phyloP scores from a whole-genome alignment of 2,888 invertebrate genomes.

The Trachelus tabidus region DNA sequence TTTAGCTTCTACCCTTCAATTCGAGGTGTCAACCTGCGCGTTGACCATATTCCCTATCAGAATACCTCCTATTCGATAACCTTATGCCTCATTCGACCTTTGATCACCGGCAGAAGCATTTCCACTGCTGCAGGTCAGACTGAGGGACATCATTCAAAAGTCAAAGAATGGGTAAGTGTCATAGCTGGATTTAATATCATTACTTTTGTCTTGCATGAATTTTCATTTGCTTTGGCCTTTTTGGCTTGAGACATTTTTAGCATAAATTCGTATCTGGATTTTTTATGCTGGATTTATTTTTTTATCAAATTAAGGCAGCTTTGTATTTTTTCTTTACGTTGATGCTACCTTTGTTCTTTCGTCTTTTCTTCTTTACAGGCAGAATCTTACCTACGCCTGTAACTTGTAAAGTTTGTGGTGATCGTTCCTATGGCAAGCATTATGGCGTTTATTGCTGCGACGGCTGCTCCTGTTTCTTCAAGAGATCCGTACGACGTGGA shows the following conservation, averaged over 20 bases:
- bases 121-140: too few species aligned
- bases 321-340: background rate
- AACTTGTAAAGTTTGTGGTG: slow-evolving; percentile 83
- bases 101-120: background rate
- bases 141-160: too few species aligned
- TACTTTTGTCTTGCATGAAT: background rate
- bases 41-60: too few species aligned
- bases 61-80: too few species aligned
- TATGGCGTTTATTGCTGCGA: slow-evolving; percentile 89
- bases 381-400: slow-evolving; percentile 75
- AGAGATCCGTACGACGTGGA: slow-evolving; percentile 81
- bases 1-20: slow-evolving; percentile 22
- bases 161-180: too few species aligned
- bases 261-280: background rate
- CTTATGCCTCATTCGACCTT: background rate
- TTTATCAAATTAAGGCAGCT: background rate
- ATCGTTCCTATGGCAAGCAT: slow-evolving; percentile 85
- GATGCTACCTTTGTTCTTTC: background rate
- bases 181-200: too few species aligned
- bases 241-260: background rate
- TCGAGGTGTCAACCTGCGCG: slow-evolving; percentile 27
- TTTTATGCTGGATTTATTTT: too few species aligned
- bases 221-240: background rate
- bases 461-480: slow-evolving; percentile 92
- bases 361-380: slow-evolving; percentile 56